Percentiles rank a stretch among this genome's conserved stretches.
Evolutionary conservation across 2,113 vertebrate species (phyloP).

Genomic region (Oostethus manadensis): DNA sequence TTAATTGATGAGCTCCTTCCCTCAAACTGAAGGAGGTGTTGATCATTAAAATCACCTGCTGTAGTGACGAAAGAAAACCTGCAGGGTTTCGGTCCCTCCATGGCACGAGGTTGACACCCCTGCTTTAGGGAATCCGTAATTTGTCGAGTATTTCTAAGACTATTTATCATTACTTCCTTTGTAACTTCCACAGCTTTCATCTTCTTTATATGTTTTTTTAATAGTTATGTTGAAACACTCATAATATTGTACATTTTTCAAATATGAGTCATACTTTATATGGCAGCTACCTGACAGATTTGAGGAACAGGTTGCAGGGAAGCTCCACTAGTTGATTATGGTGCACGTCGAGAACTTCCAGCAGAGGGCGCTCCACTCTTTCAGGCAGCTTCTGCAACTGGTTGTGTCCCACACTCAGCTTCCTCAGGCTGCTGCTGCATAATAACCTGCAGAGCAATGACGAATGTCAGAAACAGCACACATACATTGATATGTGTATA

Average conservation of each 20-base stretch:
- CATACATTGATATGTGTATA: not conserved
- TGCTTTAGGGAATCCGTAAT: too few species aligned
- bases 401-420: constrained; percentile 90
- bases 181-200: not conserved
- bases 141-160: too few species aligned
- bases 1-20: too few species aligned
- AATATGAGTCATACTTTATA: constrained; percentile 22
- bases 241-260: too few species aligned
- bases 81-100: too few species aligned
- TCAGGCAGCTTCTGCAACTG: constrained; percentile 83
- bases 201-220: not conserved
- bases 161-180: too few species aligned
- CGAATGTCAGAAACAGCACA: constrained; percentile 18
- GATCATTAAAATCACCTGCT: too few species aligned
- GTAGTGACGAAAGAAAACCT: too few species aligned
- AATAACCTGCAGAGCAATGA: constrained; percentile 76
- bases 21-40: too few species aligned
- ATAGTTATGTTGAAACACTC: not conserved
- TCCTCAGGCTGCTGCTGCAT: constrained; percentile 85
- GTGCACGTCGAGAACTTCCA: constrained; percentile 91
- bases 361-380: constrained; percentile 80
- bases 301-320: constrained; percentile 86
- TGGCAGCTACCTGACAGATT: constrained; percentile 82
- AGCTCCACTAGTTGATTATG: constrained; percentile 93
- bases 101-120: too few species aligned